Evolutionary conservation across 2,113 vertebrate species (phyloP), one percentile per base, ranked within the genome.

Genomic region (Scatophagus argus): DNA sequence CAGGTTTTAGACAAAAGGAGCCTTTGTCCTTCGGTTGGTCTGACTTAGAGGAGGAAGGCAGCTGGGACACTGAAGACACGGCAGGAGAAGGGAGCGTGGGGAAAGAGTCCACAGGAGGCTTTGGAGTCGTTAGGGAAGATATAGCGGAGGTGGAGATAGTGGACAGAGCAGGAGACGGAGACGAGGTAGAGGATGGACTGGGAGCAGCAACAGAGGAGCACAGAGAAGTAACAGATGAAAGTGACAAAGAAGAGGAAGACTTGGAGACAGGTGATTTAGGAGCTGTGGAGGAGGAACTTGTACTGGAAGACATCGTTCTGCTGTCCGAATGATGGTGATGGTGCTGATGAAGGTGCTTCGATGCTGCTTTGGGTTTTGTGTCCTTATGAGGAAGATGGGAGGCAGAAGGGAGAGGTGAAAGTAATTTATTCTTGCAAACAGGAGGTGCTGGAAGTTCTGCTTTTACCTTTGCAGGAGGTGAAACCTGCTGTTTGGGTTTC

Each of bases 391-490:
- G 62, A 72, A 59, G 49, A 64, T n/a, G 51, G 25, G 58, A 43
- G 19, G 72, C 14, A 69, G 88, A 69, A 47, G 72, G 2, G 12
- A 55, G 77, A 55, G 68, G 54, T 14, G 86, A 71, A 21, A 91
- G 81, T 34, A 91, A 93, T 86, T 79, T 63, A 3, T 60, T 91
- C 68, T 85, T 92, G 43, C 43, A 89, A 82, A 79, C 83, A 89
- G 71, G 77, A 72, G 76, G n/a, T 25, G 81, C 77, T 0, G 21
- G 54, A 84, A 84, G 88, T 92, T 96, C 95, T 0, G 92, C 83
- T 91, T 96, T 97, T 46, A 92, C 51, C 27, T 92, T 83, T 83
- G 58, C 47, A 89, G 84, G 88, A 82, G 92, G 84, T 61, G 88
- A 29, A 83, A 88, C 88, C 72, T 93, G 94, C 73, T 84, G 87